Base-by-base conservation (phyloP, 2,888 invertebrate genomes). In the Odontothrips loti region DNA sequence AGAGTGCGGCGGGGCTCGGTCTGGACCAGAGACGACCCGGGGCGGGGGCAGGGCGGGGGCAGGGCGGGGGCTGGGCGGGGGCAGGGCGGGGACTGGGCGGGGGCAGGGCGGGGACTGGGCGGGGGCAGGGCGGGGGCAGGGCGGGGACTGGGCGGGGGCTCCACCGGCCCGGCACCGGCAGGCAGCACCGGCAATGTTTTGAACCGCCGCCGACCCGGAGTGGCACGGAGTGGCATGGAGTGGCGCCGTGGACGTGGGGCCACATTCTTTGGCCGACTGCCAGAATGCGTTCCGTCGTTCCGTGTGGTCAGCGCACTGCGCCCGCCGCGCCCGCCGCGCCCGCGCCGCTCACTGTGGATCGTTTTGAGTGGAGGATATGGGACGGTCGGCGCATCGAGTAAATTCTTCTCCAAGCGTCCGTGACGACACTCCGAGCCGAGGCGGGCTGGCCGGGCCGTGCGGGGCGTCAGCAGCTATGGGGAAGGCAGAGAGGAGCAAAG, bases 251-350 rank as follows among this genome's bases (percentile, higher is more conserved):
- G 68, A 27, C 68, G 68, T 10, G 34, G 34, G 68, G 9, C 68
- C 68, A 75, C 68, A 75, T 75, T 75, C 68, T 75, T 75, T 75
- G 68, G 68, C 68, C 68, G 68, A 3, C 68, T 75, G 68, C 68
- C 68, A 75, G 68, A 12, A 75, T 75, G 68, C 23, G 68, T 75
- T 43, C 27, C 27, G 27, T 27, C n/a, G 68, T 68, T 68, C 27
- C 27, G 27, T 27, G 68, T 27, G 68, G 68, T 23, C 23, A 75
- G 68, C 68, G 34, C 34, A 43, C 34, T 6, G 34, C 34, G 6
- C 34, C 68, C 27, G 9, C 0, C 68, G 6, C 0, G 27, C 68
- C 27, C 68, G 15, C 15, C 58, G 20, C 58, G 58, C 17, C 58
- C 58, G 34, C 34, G 34, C 34, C 34, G 3, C 34, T 43, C 34